Percentiles rank a stretch among this genome's conserved stretches.
Conservation (phyloP, 1,140 invertebrate genomes). For the Saccostrea echinata region DNA sequence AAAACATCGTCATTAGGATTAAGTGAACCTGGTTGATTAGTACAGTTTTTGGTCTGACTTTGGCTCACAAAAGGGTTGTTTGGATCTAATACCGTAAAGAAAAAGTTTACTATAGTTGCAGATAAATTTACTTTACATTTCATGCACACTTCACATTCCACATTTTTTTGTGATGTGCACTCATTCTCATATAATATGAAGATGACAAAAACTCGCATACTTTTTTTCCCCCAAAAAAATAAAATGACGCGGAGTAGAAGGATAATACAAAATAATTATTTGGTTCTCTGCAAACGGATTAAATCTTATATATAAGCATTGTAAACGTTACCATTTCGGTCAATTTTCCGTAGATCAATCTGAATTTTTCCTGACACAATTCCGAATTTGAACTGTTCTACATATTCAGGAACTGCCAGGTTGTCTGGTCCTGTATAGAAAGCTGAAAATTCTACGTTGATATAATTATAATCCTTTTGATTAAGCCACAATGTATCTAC, state of each 20-base stretch:
- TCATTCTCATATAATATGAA: too few relatives aligned
- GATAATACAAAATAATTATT: too few relatives aligned
- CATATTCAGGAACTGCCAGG: not conserved
- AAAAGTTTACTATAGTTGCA: too few relatives aligned
- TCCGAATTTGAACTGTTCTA: slow-evolving; percentile 18
- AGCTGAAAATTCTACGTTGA: not conserved
- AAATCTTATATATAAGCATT: too few relatives aligned
- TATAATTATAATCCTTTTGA: slow-evolving; percentile 31
- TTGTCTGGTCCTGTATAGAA: slow-evolving; percentile 25
- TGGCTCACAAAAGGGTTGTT: not conserved
- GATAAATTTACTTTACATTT: too few relatives aligned
- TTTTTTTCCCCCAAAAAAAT: too few relatives aligned
- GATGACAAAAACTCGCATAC: too few relatives aligned
- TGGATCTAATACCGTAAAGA: not conserved
- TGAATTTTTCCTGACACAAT: not conserved
- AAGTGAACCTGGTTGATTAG: not conserved
- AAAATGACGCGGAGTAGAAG: too few relatives aligned
- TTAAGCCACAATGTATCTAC: slow-evolving; percentile 37
- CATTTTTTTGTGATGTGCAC: too few relatives aligned
- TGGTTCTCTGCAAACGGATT: too few relatives aligned
- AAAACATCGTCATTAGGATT: not conserved
- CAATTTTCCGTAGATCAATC: not conserved
- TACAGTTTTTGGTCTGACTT: not conserved
- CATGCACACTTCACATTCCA: too few relatives aligned
- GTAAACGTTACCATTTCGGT: too few relatives aligned